These are phyloP conservation scores for Doris montereyensis DNA, from an alignment of 2,888 invertebrate genomes.

Conservation along the genomic window DNA sequence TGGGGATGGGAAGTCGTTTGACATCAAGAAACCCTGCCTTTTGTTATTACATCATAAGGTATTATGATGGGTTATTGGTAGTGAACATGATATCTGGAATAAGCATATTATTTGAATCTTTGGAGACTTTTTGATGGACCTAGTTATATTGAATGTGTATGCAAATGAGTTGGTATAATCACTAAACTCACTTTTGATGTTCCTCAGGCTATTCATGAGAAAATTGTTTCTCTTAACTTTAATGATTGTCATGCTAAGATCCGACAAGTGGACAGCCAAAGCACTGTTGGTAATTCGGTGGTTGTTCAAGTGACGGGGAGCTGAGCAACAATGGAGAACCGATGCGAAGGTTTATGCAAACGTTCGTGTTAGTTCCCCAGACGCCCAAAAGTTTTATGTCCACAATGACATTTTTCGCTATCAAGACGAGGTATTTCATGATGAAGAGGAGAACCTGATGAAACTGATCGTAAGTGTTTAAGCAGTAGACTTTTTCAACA, in stretches of 20 bases:
- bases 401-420: slow-evolving; percentile 99
- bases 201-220: slow-evolving; percentile 90
- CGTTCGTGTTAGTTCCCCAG: slow-evolving; percentile 94
- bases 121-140: too few relatives aligned
- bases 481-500: background rate
- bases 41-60: too few relatives aligned
- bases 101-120: too few relatives aligned
- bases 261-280: slow-evolving; percentile 95
- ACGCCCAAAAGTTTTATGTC: slow-evolving; percentile 98
- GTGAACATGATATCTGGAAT: too few relatives aligned
- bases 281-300: slow-evolving; percentile 93
- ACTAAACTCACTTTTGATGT: too few relatives aligned
- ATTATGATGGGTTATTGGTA: too few relatives aligned
- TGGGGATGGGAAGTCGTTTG: too few relatives aligned
- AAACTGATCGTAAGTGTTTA: slow-evolving; percentile 43
- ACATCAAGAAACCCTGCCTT: too few relatives aligned
- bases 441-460: slow-evolving; percentile 75
- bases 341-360: slow-evolving; percentile 98
- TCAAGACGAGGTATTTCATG: slow-evolving; percentile 84
- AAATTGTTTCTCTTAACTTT: slow-evolving; percentile 95
- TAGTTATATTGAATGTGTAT: too few relatives aligned
- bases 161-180: too few relatives aligned
- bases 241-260: slow-evolving; percentile 98
- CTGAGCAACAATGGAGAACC: slow-evolving; percentile 96
- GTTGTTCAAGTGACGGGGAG: slow-evolving; percentile 95